phyloP scores from a whole-genome alignment of 2,888 invertebrate genomes.

The Thereva unica region DNA sequence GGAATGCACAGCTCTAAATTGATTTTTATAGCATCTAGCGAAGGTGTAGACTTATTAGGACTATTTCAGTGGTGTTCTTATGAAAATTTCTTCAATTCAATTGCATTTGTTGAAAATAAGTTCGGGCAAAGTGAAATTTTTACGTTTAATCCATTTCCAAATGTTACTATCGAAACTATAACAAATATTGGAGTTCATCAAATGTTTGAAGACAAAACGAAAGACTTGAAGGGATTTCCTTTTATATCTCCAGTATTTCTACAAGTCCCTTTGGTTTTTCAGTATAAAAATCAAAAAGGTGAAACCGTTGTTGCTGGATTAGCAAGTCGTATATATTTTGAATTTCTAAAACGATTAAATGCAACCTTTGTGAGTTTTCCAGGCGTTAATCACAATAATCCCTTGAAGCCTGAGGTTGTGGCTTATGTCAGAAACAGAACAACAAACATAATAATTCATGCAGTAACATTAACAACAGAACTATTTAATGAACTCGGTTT shows the following conservation, averaged over 20 bases:
- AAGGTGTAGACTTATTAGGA: too few species aligned
- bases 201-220: not conserved
- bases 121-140: constrained; percentile 2
- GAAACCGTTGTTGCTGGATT: not conserved
- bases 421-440: not conserved
- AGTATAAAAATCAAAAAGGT: constrained; percentile 3
- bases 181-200: not conserved
- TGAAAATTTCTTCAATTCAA: constrained; percentile 4
- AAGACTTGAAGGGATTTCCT: constrained; percentile 9
- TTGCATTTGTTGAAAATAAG: not conserved
- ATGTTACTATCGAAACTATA: not conserved
- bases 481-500: too few species aligned
- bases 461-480: too few species aligned
- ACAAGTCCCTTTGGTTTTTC: constrained; percentile 9
- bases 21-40: too few species aligned
- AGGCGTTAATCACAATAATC: too few species aligned
- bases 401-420: not conserved
- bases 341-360: constrained; percentile 6
- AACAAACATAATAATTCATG: too few species aligned
- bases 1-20: too few species aligned
- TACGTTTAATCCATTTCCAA: constrained; percentile 17
- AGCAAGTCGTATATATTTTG: not conserved
- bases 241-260: constrained; percentile 9
- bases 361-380: not conserved
- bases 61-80: constrained; percentile 1